Evolutionary conservation across 2,113 vertebrate genomes (phyloP).

Genomic region (Balaeniceps rex): DNA sequence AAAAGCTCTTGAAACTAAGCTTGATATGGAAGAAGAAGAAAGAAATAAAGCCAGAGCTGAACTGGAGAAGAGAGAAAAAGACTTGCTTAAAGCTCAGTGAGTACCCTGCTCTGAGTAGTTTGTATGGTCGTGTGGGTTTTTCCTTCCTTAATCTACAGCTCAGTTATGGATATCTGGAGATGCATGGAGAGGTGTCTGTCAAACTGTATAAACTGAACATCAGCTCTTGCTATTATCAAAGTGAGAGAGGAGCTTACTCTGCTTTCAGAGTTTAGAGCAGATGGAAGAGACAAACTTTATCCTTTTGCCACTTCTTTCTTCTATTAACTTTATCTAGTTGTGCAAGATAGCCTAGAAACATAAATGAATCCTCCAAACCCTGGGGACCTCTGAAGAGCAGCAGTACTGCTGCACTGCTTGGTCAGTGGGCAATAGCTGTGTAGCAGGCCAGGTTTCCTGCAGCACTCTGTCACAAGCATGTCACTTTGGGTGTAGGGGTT

Average conservation of each 20-base stretch:
- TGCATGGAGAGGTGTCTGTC: background rate
- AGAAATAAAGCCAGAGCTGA: conserved; percentile 97
- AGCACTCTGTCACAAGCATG: background rate
- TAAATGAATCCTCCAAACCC: background rate
- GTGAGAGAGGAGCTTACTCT: background rate
- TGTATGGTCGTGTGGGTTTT: background rate
- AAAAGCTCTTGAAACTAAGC: conserved; percentile 94
- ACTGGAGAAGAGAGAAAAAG: conserved; percentile 95
- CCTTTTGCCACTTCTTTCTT: background rate
- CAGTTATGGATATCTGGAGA: background rate
- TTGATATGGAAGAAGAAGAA: conserved; percentile 99
- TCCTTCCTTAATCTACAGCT: background rate
- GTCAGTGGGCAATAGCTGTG: background rate
- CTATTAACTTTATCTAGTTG: background rate
- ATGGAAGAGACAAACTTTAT: background rate
- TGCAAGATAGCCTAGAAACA: background rate
- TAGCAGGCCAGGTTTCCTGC: background rate
- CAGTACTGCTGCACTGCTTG: background rate
- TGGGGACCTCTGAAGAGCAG: background rate
- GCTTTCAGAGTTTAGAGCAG: background rate
- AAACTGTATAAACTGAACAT: background rate
- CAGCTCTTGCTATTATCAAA: background rate
- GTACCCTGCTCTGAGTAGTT: conserved; percentile 31
- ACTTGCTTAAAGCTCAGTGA: conserved; percentile 97
- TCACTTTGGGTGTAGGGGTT: background rate